A percentile compares a stretch with the other conserved stretches of the same genome.
These are phyloP conservation scores for Pterois miles DNA, from an alignment of 2,797 vertebrate species.

Conservation along the genomic window DNA sequence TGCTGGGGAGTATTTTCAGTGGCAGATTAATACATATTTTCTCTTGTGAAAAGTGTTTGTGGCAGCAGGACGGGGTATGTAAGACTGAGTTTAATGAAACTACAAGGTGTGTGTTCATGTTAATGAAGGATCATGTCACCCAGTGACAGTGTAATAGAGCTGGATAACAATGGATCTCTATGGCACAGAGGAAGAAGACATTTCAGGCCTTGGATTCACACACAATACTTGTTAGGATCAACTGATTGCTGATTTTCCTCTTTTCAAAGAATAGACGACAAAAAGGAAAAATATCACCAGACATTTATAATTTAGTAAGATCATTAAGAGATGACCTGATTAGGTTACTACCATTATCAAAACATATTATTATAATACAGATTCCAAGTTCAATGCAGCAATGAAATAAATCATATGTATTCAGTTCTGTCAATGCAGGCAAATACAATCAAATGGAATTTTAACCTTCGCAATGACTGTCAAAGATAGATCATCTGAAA, in stretches of 20 bases:
- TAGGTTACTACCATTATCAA: neutral
- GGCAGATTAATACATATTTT: too few relatives aligned
- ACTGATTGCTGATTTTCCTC: too few relatives aligned
- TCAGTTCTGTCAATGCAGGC: neutral
- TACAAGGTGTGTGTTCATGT: too few relatives aligned
- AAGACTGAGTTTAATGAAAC: too few relatives aligned
- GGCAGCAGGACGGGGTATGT: neutral
- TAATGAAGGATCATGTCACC: too few relatives aligned
- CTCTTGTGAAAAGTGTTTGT: neutral
- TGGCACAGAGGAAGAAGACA: too few relatives aligned
- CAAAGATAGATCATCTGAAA: conserved; percentile 2
- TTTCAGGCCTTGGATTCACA: too few relatives aligned
- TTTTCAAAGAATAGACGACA: neutral
- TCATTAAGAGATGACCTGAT: neutral
- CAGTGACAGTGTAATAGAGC: neutral
- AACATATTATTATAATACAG: neutral
- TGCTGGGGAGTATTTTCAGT: too few relatives aligned
- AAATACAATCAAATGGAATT: neutral
- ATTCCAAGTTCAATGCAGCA: neutral
- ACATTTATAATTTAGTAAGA: neutral
- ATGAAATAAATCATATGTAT: neutral
- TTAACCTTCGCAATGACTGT: neutral
- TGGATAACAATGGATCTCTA: neutral
- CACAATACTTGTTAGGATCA: too few relatives aligned
- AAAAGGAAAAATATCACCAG: neutral